Conservation (phyloP, 2,888 invertebrate species). For the Phalera bucephala region DNA sequence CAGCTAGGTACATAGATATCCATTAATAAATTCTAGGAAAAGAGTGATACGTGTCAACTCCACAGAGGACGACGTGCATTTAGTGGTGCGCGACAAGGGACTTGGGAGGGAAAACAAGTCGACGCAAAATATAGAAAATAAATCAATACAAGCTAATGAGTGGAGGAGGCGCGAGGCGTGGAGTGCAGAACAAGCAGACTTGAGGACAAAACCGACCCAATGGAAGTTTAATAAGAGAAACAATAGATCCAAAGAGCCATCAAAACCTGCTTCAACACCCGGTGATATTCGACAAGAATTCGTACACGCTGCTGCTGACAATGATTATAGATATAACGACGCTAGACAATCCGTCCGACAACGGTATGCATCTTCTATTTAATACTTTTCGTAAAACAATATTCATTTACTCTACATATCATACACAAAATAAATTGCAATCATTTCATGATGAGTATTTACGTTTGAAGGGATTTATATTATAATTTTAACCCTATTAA, state of each 20-base stretch:
- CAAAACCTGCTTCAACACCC: slow-evolving; percentile 75
- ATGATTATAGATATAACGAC: slow-evolving; percentile 74
- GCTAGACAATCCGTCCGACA: slow-evolving; percentile 66
- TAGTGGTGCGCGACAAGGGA: slow-evolving; percentile 88
- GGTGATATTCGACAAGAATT: slow-evolving; percentile 74
- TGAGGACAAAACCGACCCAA: slow-evolving; percentile 86
- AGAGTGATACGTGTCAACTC: slow-evolving; percentile 89
- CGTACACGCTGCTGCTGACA: slow-evolving; percentile 70
- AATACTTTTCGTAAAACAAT: not conserved
- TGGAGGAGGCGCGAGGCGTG: slow-evolving; percentile 93
- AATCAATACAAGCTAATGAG: slow-evolving; percentile 89
- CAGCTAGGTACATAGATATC: slow-evolving; percentile 80
- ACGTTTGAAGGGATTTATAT: too few species aligned
- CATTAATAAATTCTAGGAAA: slow-evolving; percentile 86
- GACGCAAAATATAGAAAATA: slow-evolving; percentile 88
- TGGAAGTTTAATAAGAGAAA: slow-evolving; percentile 90
- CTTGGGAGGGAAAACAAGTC: slow-evolving; percentile 89
- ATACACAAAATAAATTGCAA: too few species aligned
- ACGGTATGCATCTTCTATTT: slow-evolving; percentile 56
- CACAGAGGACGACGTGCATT: slow-evolving; percentile 89
- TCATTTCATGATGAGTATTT: too few species aligned
- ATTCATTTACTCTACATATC: too few species aligned
- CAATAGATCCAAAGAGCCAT: slow-evolving; percentile 75
- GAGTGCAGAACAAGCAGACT: slow-evolving; percentile 90
- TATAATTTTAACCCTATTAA: too few species aligned